These are phyloP conservation scores for Lucifuga dentata DNA, from an alignment of 2,113 vertebrate species.

Conservation along the genomic window DNA sequence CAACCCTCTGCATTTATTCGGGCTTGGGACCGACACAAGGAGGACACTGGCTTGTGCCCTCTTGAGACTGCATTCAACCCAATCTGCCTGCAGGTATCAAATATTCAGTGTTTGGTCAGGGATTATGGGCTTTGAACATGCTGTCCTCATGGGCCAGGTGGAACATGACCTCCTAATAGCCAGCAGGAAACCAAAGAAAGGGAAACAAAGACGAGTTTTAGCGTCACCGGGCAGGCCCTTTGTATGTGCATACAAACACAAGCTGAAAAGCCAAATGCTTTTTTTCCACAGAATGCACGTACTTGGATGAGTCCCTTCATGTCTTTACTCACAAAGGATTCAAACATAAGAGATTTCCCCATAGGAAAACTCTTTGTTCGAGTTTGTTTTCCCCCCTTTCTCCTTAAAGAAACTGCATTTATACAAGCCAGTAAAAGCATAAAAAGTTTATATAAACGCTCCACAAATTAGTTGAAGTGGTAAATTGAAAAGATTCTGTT, in stretches of 20 bases:
- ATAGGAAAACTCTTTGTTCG: background rate
- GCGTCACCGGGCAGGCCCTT: slow-evolving; percentile 38
- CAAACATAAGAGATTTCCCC: background rate
- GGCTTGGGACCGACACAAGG: too few species aligned
- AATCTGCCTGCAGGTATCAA: slow-evolving; percentile 68
- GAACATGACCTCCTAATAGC: slow-evolving; percentile 81
- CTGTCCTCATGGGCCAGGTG: slow-evolving; percentile 68
- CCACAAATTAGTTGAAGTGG: background rate
- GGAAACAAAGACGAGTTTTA: slow-evolving; percentile 69
- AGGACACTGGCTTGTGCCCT: too few species aligned
- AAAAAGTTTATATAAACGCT: too few species aligned
- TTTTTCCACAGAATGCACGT: slow-evolving; percentile 5
- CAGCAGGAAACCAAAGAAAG: slow-evolving; percentile 73
- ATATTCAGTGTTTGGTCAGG: slow-evolving; percentile 83
- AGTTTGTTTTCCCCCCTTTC: background rate
- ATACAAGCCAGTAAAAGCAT: too few species aligned
- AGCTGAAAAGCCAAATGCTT: slow-evolving; percentile 25
- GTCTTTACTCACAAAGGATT: background rate
- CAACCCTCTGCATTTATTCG: too few species aligned
- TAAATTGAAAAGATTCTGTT: background rate
- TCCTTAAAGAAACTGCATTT: too few species aligned
- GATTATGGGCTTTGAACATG: slow-evolving; percentile 70
- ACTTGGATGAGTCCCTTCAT: background rate
- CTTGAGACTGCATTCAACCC: too few species aligned
- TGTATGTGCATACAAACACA: slow-evolving; percentile 29